Conservation (phyloP, 1,140 invertebrate species). For the Antheraea mylitta region DNA sequence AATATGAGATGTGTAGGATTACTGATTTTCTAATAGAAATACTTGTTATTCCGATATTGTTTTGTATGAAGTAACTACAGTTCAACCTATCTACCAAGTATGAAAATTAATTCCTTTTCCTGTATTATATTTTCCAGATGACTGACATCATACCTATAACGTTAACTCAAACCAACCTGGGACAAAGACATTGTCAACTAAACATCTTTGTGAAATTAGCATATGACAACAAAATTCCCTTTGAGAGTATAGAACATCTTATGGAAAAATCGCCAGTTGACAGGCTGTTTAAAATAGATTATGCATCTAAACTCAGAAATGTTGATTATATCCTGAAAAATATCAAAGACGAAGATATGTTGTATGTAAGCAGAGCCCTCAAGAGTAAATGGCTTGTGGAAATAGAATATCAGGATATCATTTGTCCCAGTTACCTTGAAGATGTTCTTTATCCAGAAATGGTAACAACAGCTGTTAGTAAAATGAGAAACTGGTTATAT, state of each 20-base stretch:
- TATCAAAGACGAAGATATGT: conserved; percentile 51
- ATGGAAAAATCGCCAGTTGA: conserved; percentile 44
- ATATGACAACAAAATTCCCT: conserved; percentile 18
- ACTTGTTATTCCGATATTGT: no score
- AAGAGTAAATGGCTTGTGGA: conserved; percentile 48
- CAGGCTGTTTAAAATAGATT: conserved; percentile 54
- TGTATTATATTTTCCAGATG: conserved; percentile 33
- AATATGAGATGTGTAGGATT: no score
- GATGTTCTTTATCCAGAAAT: conserved; percentile 46
- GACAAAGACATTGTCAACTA: conserved; percentile 40
- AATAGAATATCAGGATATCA: conserved; percentile 32
- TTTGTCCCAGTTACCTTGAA: conserved; percentile 50
- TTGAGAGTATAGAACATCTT: conserved; percentile 28
- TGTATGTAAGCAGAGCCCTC: conserved; percentile 52
- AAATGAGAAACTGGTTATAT: conserved; percentile 54
- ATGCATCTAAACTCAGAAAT: conserved; percentile 41
- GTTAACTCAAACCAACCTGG: conserved; percentile 39
- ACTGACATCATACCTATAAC: conserved; percentile 26
- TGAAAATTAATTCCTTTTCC: no score
- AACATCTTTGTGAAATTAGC: conserved; percentile 40
- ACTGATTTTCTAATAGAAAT: no score
- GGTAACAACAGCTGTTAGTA: conserved; percentile 48
- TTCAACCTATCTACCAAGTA: no score
- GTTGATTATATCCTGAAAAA: conserved; percentile 49
- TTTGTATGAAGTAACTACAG: no score